Percentiles rank a stretch among this genome's conserved stretches.
Conservation (phyloP, 2,113 vertebrate genomes). For the Sebastes fasciatus region DNA sequence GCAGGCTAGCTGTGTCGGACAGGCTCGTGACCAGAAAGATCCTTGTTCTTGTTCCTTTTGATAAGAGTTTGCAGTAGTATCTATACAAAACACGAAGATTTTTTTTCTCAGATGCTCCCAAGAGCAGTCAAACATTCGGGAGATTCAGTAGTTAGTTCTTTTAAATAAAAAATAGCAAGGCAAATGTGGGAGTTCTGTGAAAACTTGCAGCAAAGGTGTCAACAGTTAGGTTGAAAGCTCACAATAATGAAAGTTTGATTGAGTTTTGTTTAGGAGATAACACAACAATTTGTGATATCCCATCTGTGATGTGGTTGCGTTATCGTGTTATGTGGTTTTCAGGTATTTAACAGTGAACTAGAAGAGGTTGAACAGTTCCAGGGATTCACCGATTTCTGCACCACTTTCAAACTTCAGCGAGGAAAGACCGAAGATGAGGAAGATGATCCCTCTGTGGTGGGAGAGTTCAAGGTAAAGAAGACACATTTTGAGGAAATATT, state of each 20-base stretch:
- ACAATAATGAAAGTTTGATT: not conserved
- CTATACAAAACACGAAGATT: not conserved
- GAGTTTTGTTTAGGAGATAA: not conserved
- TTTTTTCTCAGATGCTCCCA: not conserved
- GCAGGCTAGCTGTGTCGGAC: not conserved
- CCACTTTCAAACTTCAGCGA: constrained; percentile 92
- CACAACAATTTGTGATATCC: not conserved
- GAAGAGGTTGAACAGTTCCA: constrained; percentile 90
- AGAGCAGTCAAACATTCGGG: not conserved
- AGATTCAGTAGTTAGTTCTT: not conserved
- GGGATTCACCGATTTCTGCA: constrained; percentile 94
- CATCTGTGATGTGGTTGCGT: constrained; percentile 8
- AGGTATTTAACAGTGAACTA: constrained; percentile 91
- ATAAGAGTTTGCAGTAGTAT: not conserved
- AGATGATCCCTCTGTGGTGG: constrained; percentile 93
- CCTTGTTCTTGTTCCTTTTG: not conserved
- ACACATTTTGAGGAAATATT: not conserved
- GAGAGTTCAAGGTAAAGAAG: constrained; percentile 93
- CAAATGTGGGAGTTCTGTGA: not conserved
- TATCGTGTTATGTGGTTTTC: constrained; percentile 6
- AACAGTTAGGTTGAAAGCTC: not conserved
- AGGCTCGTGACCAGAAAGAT: not conserved
- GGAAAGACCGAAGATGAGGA: constrained; percentile 90
- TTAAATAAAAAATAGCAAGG: not conserved
- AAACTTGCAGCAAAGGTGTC: not conserved